Evolutionary conservation across 2,113 vertebrate genomes (phyloP), one percentile per base, ranked within the genome.

Genomic region (Brachirus orientalis): DNA sequence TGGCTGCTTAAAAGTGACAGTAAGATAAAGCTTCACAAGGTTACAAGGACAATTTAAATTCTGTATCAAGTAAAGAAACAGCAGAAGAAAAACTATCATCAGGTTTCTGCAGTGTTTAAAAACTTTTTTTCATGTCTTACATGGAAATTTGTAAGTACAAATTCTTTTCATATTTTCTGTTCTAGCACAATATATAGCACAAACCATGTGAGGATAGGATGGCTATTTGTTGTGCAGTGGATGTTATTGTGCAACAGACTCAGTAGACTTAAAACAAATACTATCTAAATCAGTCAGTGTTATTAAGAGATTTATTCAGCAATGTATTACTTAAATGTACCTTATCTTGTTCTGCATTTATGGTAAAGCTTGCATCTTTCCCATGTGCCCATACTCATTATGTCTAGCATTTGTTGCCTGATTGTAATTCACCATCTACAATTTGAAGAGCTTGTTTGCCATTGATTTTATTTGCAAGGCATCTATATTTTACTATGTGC

Each of bases 401-500:
- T 28, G 50, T 62, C 63, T 4, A 17, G 13, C 43, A 19, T 58
- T 63, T 58, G 76, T 72, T 63, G 38, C 69, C 53, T 46, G 51
- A 74, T 76, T 68, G 60, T 88, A 80, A 78, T 80, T 79, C 75
- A 74, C 45, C 8, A 50, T 74, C 75, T 69, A 18, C 69, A 72
- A 56, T 81, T 81, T 76, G 71, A 75, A 41, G 63, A 84, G 63
- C 63, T 81, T 35, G 82, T 75, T 81, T 63, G 54, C 43, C 48
- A 90, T 92, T 68, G 85, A 90, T 90, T 91, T 79, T 86, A 86
- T 88, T 88, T 79, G 78, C 71, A 86, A 62, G 54, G 48, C 72
- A 64, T 86, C 69, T 73, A 64, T 72, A 85, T 81, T 88, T 88
- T 79, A 82, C 72, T 70, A 55, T 12, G 69, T 66, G 80, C 82